Percentiles rank a stretch among this genome's conserved stretches.
Evolutionary conservation across 2,797 vertebrate genomes (phyloP).

Genomic region (Ambastaia sidthimunki): DNA sequence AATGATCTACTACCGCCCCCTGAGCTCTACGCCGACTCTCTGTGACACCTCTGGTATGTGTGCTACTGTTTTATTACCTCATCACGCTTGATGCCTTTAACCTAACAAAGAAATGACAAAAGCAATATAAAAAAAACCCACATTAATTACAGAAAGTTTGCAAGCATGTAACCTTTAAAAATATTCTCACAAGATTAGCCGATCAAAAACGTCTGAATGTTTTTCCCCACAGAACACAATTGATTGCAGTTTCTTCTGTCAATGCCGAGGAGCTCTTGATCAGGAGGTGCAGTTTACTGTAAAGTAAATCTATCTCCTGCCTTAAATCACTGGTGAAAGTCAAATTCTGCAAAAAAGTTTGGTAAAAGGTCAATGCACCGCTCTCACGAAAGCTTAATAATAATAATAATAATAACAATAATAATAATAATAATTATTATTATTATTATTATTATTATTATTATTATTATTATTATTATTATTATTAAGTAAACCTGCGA

Average conservation of each 20-base stretch:
- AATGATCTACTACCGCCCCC: conserved; percentile 76
- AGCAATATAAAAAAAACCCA: neutral
- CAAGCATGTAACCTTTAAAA: neutral
- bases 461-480: no score
- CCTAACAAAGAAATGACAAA: neutral
- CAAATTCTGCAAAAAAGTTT: neutral
- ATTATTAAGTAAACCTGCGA: no score
- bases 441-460: no score
- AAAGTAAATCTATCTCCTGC: neutral
- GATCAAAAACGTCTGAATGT: neutral
- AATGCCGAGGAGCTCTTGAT: neutral
- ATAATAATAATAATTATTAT: no score
- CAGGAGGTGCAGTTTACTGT: neutral
- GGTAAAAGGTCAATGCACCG: neutral
- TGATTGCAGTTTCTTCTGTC: neutral
- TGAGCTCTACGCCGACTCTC: conserved; percentile 72
- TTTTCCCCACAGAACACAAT: neutral
- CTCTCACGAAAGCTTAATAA: no score
- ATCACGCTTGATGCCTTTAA: neutral
- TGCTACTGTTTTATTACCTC: neutral
- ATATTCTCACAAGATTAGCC: neutral
- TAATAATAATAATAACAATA: no score
- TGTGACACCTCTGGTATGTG: conserved; percentile 56
- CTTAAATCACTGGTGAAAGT: neutral
- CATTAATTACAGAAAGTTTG: neutral